Base-by-base conservation (phyloP, 2,113 vertebrate species). In the Rhipidura dahli region DNA sequence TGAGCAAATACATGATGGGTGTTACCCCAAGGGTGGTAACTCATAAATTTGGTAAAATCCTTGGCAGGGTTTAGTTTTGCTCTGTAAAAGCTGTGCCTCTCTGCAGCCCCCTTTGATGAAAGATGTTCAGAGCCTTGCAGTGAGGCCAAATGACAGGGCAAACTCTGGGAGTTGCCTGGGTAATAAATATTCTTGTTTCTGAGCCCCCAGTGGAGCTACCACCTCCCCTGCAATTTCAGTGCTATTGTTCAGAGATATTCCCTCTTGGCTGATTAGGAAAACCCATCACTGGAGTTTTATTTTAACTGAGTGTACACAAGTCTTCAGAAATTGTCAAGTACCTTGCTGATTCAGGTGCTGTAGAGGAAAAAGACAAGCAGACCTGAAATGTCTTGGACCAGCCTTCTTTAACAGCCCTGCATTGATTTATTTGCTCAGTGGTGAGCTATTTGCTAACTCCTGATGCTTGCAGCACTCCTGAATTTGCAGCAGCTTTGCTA, bases 271-370 rank as follows among this genome's bases (percentile, higher is more conserved):
- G 30, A 56, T 88, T 93, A 83, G 85, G 45, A 83, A 83, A 93
- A 76, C 83, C 83, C 57, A 71, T 90, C 49, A 68, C 33, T 68
- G 54, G 79, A 83, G 47, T 86, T 94, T 80, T 84, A 83, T 75
- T 93, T 91, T 78, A 90, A 91, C 75, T 37, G 71, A 81, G 28
- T 23, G 35, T 75, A 68, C 64, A 84, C 37, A 86, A 78, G 42
- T 57, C 49, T 94, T 86, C 57, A 69, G 83, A 92, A 95, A 77
- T 90, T 91, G 72, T 60, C 17, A 82, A 64, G 44, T 88, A 66
- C 82, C 79, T 94, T 71, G 68, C 63, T 89, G 72, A 77, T 87
- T 97, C 73, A 54, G 45, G 13, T 83, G 77, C 76, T 72, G 37
- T 66, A 90, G 54, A 68, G 18, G 30, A 86, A 96, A 33, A 85